phyloP scores from a whole-genome alignment of 2,797 vertebrate species.

The Periophthalmus magnuspinnatus region DNA sequence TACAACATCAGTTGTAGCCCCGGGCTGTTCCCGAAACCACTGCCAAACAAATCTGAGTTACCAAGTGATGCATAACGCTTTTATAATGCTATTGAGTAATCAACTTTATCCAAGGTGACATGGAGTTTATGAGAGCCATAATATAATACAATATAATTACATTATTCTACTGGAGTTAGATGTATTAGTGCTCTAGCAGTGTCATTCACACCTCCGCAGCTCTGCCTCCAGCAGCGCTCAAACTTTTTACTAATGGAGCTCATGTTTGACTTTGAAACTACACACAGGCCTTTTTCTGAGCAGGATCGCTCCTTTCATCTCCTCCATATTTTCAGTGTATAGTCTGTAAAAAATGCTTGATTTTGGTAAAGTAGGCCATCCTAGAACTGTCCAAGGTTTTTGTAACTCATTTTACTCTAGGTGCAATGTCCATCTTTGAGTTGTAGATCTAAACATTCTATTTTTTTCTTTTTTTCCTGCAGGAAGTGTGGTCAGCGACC shows the following conservation, averaged over 20 bases:
- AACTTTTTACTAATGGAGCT: slow-evolving; percentile 56
- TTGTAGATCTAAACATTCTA: too few species aligned
- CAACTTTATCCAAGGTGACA: slow-evolving; percentile 71
- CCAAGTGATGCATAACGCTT: slow-evolving; percentile 59
- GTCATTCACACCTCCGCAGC: slow-evolving; percentile 60
- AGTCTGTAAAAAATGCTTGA: neutral
- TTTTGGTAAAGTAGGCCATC: too few species aligned
- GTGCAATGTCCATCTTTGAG: too few species aligned
- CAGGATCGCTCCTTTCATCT: slow-evolving; percentile 35
- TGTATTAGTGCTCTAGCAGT: slow-evolving; percentile 58
- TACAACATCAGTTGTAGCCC: slow-evolving; percentile 52
- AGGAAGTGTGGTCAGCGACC: slow-evolving; percentile 82
- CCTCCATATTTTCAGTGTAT: slow-evolving; percentile 14
- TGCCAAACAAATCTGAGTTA: slow-evolving; percentile 64
- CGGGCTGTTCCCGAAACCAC: slow-evolving; percentile 57
- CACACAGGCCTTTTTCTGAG: slow-evolving; percentile 50
- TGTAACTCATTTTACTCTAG: too few species aligned
- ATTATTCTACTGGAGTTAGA: slow-evolving; percentile 61
- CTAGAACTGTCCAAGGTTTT: neutral
- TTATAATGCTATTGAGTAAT: slow-evolving; percentile 63
- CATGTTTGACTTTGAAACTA: slow-evolving; percentile 68
- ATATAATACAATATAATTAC: slow-evolving; percentile 67
- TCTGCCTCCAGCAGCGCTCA: slow-evolving; percentile 41
- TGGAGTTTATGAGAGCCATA: slow-evolving; percentile 69
- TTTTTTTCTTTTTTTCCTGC: slow-evolving; percentile 6